Base-by-base conservation (phyloP, 2,113 vertebrate genomes). In the Alectura lathami region DNA sequence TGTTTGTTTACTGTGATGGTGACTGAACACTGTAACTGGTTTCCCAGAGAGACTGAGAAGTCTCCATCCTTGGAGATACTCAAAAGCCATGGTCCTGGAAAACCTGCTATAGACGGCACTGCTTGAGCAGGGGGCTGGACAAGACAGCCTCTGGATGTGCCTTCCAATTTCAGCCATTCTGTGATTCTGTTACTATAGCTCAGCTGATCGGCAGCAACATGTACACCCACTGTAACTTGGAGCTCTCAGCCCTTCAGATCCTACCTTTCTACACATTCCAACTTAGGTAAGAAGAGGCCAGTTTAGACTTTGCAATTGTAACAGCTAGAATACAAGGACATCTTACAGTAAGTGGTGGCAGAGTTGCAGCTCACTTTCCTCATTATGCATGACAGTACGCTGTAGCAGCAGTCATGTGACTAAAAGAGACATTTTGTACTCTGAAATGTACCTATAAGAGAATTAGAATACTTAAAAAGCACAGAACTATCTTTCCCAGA, bases 381-480 rank as follows among this genome's bases (percentile, higher is more conserved):
- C 32, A 30, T 42, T 60, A 76, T 13, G 51, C 22, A 70, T 60
- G 34, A 60, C 22, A 72, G 59, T 38, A 60, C 22, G 36, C 38
- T 76, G 56, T 29, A 77, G 45, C 23, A 83, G 40, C 47, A 83
- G 51, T 67, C 51, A 66, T 4, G 62, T 12, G 11, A 24, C 75
- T 81, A 70, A 50, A 38, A 69, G 43, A 79, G 47, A 47, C 22
- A 74, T 47, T 88, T 84, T 59, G 59, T 86, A 68, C 64, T 91
- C 84, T 93, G 77, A 93, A 95, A 96, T 93, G 84, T 92, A 94
- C 51, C 64, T 76, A 21, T 79, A 91, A 94, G 87, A 87, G 22
- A 83, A 88, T 48, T 32, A 73, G 84, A 88, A 85, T 51, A 62
- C 90, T 94, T 95, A 81, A 95, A 92, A 91, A 86, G 36, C 48